Base-by-base conservation (phyloP, 2,888 invertebrate genomes). In the Aleiodes alternator region DNA sequence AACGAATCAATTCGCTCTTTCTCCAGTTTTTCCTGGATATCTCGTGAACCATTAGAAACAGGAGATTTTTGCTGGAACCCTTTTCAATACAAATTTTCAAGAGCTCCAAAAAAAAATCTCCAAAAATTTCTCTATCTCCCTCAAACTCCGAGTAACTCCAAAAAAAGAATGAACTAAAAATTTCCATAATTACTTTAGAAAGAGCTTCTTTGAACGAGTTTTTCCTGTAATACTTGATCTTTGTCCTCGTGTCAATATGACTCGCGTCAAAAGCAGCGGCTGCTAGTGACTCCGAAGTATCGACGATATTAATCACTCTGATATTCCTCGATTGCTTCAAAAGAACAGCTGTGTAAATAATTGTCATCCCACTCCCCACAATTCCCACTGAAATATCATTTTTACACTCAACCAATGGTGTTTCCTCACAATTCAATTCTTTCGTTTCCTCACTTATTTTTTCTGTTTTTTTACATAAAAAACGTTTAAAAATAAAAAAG, bases 261-360 rank as follows among this genome's bases (percentile, higher is more conserved):
- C 68, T 78, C 4, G 71, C 76, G 73, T 88, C 86, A 48, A 79
- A 77, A 56, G 84, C 73, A 23, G 80, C 73, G 12, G 78, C 80
- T 48, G 79, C 68, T 7, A 84, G 78, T 14, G 77, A 78, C 59
- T 80, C 78, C 3, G 79, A 80, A 0, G 82, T 79, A 56, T 88
- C 87, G 16, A 85, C 80, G 7, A 88, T 66, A 69, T 83, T 79
- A 48, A 88, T 81, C 6, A 70, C 76, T 69, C 84, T 85, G 69
- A 88, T 84, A 2, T 82, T 64, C 51, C 80, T 81, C 61, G 83
- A 86, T 79, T 88, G 87, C 78, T 88, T 89, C 9, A 88, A 77
- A 61, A 88, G 82, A 51, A 87, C 43, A 12, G 83, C 80, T 4
- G 87, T 78, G 70, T 83, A 87, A 70, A 84, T 76, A 4, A 85